Evolutionary conservation across 2,888 invertebrate genomes (phyloP).

Genomic region (Heliconius charithonia): DNA sequence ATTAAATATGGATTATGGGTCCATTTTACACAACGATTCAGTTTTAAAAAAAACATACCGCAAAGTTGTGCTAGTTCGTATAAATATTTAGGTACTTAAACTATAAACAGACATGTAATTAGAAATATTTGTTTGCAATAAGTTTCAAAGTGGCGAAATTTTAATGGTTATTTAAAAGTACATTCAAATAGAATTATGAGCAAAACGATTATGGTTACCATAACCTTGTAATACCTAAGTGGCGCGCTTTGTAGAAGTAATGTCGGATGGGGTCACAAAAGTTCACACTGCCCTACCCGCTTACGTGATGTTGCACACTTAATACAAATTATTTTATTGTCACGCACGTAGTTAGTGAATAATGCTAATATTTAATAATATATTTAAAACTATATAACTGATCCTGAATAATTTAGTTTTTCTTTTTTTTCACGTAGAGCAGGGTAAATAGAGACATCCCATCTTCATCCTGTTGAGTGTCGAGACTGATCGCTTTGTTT

Average conservation of each 20-base stretch:
- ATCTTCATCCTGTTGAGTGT: no score
- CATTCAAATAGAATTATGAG: conserved; percentile 9
- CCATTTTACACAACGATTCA: no score
- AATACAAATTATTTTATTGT: conserved; percentile 17
- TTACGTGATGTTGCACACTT: conserved; percentile 26
- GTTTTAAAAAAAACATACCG: background rate
- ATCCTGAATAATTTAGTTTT: background rate
- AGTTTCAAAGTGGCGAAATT: conserved; percentile 3
- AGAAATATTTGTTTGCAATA: background rate
- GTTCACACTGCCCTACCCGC: conserved; percentile 35
- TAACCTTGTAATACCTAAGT: conserved; percentile 32
- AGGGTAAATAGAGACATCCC: background rate
- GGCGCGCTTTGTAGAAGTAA: conserved; percentile 36
- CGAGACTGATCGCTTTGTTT: no score
- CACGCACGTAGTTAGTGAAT: background rate
- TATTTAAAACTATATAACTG: background rate
- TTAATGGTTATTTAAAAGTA: conserved; percentile 11
- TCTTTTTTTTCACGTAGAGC: background rate
- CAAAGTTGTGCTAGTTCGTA: background rate
- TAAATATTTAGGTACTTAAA: background rate
- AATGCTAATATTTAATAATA: background rate
- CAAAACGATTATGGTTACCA: conserved; percentile 20
- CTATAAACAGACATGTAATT: background rate
- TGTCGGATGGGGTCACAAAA: conserved; percentile 36
- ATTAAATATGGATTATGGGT: no score